These are phyloP conservation scores for Drusus annulatus DNA, from an alignment of 1,140 invertebrate species.

Conservation along the genomic window DNA sequence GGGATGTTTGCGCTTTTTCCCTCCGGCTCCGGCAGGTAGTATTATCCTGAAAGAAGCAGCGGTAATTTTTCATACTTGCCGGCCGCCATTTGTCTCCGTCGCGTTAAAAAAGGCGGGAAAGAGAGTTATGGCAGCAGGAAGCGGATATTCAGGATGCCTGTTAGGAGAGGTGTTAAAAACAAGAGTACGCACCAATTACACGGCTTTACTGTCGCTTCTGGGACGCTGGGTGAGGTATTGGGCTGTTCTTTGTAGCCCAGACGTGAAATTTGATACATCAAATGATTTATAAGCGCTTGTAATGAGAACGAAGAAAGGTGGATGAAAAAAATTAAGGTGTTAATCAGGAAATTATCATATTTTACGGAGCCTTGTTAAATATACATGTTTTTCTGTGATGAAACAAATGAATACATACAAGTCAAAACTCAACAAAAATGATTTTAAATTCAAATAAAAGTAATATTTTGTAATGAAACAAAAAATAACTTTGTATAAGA, in stretches of 20 bases:
- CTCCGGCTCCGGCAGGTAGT: constrained; percentile 32
- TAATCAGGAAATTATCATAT: too few species aligned
- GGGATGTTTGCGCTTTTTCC: constrained; percentile 41
- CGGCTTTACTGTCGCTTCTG: constrained; percentile 35
- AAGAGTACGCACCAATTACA: constrained; percentile 56
- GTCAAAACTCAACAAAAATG: too few species aligned
- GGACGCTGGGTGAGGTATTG: constrained; percentile 47
- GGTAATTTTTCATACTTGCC: constrained; percentile 58
- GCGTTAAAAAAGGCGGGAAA: constrained; percentile 50
- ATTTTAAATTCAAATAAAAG: too few species aligned
- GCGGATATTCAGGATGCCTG: not conserved
- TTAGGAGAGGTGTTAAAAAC: constrained; percentile 56
- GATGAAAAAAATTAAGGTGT: too few species aligned
- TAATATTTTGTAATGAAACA: too few species aligned
- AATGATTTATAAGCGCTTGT: too few species aligned
- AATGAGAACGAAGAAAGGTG: too few species aligned
- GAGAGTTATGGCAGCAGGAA: constrained; percentile 2
- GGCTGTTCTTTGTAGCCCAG: constrained; percentile 10
- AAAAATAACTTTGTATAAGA: too few species aligned
- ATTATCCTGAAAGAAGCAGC: constrained; percentile 17
- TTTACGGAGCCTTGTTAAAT: too few species aligned
- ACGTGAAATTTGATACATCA: not conserved
- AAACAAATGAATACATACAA: too few species aligned
- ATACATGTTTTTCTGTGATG: too few species aligned
- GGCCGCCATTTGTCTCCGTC: constrained; percentile 54